phyloP scores from a whole-genome alignment of 2,888 invertebrate genomes.

The Hydriomena furcata region DNA sequence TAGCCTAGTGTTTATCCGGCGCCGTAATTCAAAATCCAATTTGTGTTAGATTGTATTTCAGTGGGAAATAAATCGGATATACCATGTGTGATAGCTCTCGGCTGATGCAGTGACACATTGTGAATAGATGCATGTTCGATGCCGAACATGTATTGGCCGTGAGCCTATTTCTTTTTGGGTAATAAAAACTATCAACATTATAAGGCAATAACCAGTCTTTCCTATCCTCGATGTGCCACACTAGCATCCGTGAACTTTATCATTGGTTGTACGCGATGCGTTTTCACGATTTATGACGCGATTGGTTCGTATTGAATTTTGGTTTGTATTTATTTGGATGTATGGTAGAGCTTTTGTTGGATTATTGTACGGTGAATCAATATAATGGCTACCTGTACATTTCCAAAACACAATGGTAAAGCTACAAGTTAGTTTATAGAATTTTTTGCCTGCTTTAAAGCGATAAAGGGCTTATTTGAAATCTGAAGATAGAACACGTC shows the following conservation, averaged over 20 bases:
- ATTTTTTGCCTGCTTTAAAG: too few relatives aligned
- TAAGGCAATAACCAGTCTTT: too few relatives aligned
- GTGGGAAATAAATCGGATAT: constrained; percentile 65
- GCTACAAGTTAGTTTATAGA: not conserved
- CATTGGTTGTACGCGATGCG: constrained; percentile 39
- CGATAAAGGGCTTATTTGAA: too few relatives aligned
- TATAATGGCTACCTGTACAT: constrained; percentile 7
- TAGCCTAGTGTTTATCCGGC: constrained; percentile 53
- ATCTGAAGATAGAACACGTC: too few relatives aligned
- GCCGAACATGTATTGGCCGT: too few relatives aligned
- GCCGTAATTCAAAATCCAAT: constrained; percentile 75
- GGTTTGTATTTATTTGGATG: constrained; percentile 41
- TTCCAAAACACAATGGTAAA: not conserved
- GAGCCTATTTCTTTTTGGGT: too few relatives aligned
- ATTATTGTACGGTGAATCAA: constrained; percentile 41
- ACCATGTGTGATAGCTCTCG: constrained; percentile 54
- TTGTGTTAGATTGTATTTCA: constrained; percentile 69
- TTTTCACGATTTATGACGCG: constrained; percentile 58
- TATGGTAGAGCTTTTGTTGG: constrained; percentile 18
- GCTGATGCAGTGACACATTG: not conserved
- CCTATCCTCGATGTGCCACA: not conserved
- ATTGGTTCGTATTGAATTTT: constrained; percentile 57
- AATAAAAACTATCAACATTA: too few relatives aligned
- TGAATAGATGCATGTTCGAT: too few relatives aligned
- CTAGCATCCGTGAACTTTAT: not conserved